Evolutionary conservation across 2,797 vertebrate genomes (phyloP).

Genomic region (Echiichthys vipera): DNA sequence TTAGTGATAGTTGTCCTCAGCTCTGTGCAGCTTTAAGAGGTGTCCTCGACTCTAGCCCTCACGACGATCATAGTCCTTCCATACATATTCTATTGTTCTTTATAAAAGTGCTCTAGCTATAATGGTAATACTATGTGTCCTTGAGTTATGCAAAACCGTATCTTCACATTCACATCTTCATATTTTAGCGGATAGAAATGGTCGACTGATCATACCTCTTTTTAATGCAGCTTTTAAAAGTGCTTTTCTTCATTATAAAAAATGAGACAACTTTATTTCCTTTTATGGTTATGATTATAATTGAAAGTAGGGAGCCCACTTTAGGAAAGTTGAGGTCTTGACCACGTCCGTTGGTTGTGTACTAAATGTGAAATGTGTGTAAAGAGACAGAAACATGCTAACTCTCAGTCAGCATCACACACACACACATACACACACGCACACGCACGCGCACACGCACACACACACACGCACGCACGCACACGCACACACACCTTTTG

Average conservation of each 20-base stretch:
- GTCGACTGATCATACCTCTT: conserved; percentile 37
- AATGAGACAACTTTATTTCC: too few species aligned
- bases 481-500: conserved; percentile 13
- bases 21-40: conserved; percentile 35
- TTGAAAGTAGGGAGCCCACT: neutral
- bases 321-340: neutral
- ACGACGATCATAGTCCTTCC: conserved; percentile 12
- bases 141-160: conserved; percentile 25
- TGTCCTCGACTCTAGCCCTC: conserved; percentile 5
- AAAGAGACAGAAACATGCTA: conserved; percentile 1
- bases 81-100: conserved; percentile 45
- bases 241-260: conserved; percentile 55
- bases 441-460: conserved; percentile 21
- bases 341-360: neutral
- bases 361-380: neutral
- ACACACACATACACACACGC: conserved; percentile 27
- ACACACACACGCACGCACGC: conserved; percentile 22
- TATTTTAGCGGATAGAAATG: conserved; percentile 47
- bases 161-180: conserved; percentile 42
- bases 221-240: conserved; percentile 48
- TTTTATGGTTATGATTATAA: neutral
- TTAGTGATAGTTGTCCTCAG: conserved; percentile 28
- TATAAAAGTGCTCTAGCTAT: conserved; percentile 32
- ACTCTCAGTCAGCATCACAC: conserved; percentile 51
- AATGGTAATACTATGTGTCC: conserved; percentile 14